Base-by-base conservation (phyloP, 2,797 vertebrate species). In the Hemibagrus guttatus region DNA sequence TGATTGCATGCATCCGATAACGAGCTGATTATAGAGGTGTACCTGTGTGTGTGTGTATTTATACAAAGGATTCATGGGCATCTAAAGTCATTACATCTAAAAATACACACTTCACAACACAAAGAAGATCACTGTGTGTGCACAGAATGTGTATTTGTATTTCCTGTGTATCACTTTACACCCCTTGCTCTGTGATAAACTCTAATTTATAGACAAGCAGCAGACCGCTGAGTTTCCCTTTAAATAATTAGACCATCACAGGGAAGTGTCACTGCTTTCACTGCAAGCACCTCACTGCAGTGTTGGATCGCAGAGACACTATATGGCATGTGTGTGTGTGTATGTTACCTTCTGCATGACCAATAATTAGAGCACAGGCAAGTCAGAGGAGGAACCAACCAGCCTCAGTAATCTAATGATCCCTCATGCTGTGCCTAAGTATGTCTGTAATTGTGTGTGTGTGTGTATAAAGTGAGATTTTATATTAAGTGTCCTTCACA, bases 191-290 rank as follows among this genome's bases (percentile, higher is more conserved):
- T 85, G 93, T 94, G 61, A 66, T 97, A 96, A 95, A 97, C 97
- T 94, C 93, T 95, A 93, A 96, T 97, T 96, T 96, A 95, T 96
- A 96, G 95, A 94, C 94, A 95, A 95, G 96, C 90, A 93, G 93
- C 88, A 93, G 94, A 95, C 92, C 95, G 94, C 96, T 92, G 92
- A 95, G 94, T 96, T 91, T 91, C 82, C 90, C 92, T 92, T 92
- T 93, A 95, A 96, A 97, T 96, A 95, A 97, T 95, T 95, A 94
- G 83, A 91, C 95, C 90, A 58, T 94, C 93, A 93, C 94, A 95
- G 80, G 21, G 42, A 82, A 66, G 80, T 69, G 56, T 94, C 93
- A 93, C 93, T 95, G 94, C 89, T 94, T 91, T 91, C 93, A 89
- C 91, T 86, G 92, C 91, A 97, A 95, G 93, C 91, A 89, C 92